These are phyloP conservation scores for Acronicta leporina DNA, from an alignment of 2,888 invertebrate species.

Conservation along the genomic window DNA sequence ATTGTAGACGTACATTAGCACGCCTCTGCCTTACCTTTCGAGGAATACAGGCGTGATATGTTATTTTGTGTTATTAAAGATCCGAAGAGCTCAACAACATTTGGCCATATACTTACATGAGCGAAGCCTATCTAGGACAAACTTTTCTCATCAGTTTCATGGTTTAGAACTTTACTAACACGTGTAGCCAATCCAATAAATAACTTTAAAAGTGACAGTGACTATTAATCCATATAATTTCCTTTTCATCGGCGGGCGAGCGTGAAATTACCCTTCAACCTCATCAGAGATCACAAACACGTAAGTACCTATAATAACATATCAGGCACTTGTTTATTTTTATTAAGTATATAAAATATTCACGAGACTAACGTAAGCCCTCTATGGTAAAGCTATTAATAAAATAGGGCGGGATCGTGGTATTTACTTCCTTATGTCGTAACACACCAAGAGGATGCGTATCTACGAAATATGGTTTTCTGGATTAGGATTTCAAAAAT, in stretches of 20 bases:
- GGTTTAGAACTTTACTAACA: background rate
- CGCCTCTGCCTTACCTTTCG: no score
- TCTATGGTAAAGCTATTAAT: slow-evolving; percentile 40
- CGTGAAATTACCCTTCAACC: slow-evolving; percentile 49
- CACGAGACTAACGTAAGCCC: slow-evolving; percentile 34
- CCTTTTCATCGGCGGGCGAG: slow-evolving; percentile 30
- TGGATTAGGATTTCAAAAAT: no score
- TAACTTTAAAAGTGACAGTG: slow-evolving; percentile 21
- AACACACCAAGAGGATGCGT: slow-evolving; percentile 39
- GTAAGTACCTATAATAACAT: slow-evolving; percentile 37
- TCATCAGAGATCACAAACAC: slow-evolving; percentile 33
- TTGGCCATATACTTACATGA: no score
- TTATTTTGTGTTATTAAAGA: no score
- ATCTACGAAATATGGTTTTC: no score
- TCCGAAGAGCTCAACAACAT: no score
- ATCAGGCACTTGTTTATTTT: slow-evolving; percentile 48
- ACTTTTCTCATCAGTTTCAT: background rate
- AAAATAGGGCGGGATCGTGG: slow-evolving; percentile 14
- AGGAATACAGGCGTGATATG: no score
- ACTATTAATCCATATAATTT: slow-evolving; percentile 35
- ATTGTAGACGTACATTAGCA: no score
- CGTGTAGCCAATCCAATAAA: slow-evolving; percentile 15
- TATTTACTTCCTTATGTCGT: slow-evolving; percentile 33
- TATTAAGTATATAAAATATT: slow-evolving; percentile 37
- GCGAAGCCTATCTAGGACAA: background rate